Percentiles rank a stretch among this genome's conserved stretches.
Evolutionary conservation across 30 jellyfish, hydroid and myxozoan genomes (phyloP).

Genomic region (Sanderia malayensis): DNA sequence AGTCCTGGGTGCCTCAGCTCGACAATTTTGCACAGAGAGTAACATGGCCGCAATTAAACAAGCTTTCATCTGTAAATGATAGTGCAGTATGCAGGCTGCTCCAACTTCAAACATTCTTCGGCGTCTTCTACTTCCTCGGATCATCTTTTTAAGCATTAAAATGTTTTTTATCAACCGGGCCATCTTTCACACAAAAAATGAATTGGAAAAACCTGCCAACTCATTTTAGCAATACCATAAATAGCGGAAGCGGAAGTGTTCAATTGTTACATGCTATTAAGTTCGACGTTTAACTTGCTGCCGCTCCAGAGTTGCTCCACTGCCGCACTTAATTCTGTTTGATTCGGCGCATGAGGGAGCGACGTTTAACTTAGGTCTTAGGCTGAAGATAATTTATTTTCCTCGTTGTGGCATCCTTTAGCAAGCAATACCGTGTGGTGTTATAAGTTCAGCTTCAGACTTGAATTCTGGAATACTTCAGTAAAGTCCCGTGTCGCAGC

Average conservation of each 20-base stretch:
- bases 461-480: too few species aligned
- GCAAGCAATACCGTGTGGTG: too few species aligned
- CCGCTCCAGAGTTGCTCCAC: constrained; percentile 24
- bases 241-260: too few species aligned
- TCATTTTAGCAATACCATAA: too few species aligned
- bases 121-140: neutral
- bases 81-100: neutral
- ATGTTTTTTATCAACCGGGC: too few species aligned
- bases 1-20: neutral
- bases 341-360: constrained; percentile 56
- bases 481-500: too few species aligned
- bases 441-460: too few species aligned
- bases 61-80: neutral
- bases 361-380: constrained; percentile 15
- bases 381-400: too few species aligned
- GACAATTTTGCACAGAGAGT: neutral
- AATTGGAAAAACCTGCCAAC: too few species aligned
- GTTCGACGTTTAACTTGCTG: constrained; percentile 35
- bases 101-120: neutral
- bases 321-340: constrained; percentile 22
- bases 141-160: neutral
- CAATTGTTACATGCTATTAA: too few species aligned
- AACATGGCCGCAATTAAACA: neutral
- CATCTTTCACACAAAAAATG: too few species aligned
- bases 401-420: too few species aligned